These are phyloP conservation scores for Delia radicum DNA, from an alignment of 1,140 invertebrate species.

Conservation along the genomic window DNA sequence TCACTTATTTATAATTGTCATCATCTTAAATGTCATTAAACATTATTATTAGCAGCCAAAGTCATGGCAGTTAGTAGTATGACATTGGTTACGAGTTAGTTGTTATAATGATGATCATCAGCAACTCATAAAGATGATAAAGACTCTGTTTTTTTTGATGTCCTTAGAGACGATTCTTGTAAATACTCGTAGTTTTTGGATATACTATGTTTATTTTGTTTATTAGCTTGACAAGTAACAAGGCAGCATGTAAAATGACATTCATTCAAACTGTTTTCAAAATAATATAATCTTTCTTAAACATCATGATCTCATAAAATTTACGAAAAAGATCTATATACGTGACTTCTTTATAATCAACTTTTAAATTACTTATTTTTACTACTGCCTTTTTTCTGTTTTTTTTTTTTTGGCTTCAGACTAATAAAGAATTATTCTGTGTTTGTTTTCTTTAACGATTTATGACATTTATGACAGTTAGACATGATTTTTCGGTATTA, in stretches of 20 bases:
- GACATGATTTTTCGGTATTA: background rate
- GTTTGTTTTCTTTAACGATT: background rate
- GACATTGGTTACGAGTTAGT: background rate
- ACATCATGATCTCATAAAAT: no score
- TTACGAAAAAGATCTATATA: background rate
- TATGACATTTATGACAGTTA: background rate
- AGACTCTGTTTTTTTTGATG: background rate
- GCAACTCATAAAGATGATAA: background rate
- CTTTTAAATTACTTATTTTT: background rate
- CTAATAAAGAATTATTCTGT: no score
- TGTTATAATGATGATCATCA: background rate
- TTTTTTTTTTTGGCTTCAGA: background rate
- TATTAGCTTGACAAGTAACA: background rate
- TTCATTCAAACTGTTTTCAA: background rate
- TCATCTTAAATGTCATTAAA: conserved; percentile 22
- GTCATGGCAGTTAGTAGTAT: background rate
- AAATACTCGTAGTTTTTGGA: background rate
- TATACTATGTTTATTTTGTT: background rate
- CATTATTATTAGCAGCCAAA: conserved; percentile 14
- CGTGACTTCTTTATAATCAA: background rate
- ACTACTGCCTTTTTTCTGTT: background rate
- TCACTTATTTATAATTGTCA: conserved; percentile 21
- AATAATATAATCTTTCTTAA: background rate
- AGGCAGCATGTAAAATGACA: conserved; percentile 1
- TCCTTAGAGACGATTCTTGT: conserved; percentile 1